A percentile compares a stretch with the other conserved stretches of the same genome.
Conservation (phyloP, 2,113 vertebrate genomes). For the Pterocles orientalis region DNA sequence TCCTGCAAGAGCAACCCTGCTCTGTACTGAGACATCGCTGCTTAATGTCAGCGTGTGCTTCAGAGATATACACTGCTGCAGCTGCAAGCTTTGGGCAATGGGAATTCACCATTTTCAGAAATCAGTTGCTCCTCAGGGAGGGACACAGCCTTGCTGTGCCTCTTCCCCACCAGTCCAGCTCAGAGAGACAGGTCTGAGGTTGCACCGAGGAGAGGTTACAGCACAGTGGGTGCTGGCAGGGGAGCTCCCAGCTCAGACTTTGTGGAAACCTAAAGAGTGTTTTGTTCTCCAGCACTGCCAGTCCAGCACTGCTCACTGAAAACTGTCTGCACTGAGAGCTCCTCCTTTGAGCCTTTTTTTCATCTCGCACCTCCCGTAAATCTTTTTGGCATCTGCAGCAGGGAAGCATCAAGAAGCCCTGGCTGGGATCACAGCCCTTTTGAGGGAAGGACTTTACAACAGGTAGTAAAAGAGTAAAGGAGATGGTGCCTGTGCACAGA, state of each 20-base stretch:
- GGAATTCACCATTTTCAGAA: background rate
- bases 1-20: background rate
- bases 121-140: background rate
- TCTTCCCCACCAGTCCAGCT: background rate
- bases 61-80: background rate
- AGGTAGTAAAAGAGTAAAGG: background rate
- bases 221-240: background rate
- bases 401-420: background rate
- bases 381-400: background rate
- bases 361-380: background rate
- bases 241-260: rapidly evolving
- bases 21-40: rapidly evolving
- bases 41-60: background rate
- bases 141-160: rapidly evolving
- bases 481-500: background rate
- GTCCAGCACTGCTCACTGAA: background rate
- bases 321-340: background rate
- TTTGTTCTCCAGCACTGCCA: background rate
- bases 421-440: background rate
- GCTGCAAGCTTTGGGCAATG: background rate
- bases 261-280: rapidly evolving
- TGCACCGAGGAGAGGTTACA: rapidly evolving
- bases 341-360: background rate
- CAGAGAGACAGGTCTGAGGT: background rate
- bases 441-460: background rate